phyloP scores from a whole-genome alignment of 1,140 invertebrate species.

The Helicorthomorpha holstii region DNA sequence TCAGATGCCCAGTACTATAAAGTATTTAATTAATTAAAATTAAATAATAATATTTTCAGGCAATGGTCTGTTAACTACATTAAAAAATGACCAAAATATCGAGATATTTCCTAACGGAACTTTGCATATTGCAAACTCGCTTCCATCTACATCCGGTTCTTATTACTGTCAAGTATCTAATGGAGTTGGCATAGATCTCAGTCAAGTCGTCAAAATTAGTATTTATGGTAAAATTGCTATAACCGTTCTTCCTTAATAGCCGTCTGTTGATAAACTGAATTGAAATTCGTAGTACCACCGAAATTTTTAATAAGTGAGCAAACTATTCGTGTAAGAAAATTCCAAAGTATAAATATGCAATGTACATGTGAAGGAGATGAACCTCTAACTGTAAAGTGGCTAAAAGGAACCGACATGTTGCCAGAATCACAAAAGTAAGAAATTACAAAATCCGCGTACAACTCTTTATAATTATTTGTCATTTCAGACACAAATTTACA shows the following conservation, averaged over 20 bases:
- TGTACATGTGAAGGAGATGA: neutral
- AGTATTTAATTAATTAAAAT: too few species aligned
- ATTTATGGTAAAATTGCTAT: conserved; percentile 23
- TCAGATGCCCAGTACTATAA: too few species aligned
- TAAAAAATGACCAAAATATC: neutral
- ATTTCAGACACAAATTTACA: neutral
- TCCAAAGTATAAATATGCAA: neutral
- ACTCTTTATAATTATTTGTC: neutral
- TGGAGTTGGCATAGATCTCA: conserved; percentile 27
- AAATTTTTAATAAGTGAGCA: neutral
- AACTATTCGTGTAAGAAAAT: neutral
- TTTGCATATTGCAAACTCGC: neutral
- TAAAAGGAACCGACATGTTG: neutral
- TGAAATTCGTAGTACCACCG: neutral
- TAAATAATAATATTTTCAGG: too few species aligned
- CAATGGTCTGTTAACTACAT: too few species aligned
- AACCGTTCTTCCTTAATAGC: neutral
- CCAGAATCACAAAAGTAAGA: neutral
- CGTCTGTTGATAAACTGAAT: neutral
- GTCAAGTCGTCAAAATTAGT: conserved; percentile 25
- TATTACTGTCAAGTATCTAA: conserved; percentile 22
- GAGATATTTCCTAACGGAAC: neutral
- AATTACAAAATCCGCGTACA: neutral
- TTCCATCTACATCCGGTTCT: neutral
- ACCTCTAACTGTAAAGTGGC: neutral